Evolutionary conservation across 2,888 invertebrate species (phyloP), one percentile per base, ranked within the genome.

Genomic region (Lypha dubia): DNA sequence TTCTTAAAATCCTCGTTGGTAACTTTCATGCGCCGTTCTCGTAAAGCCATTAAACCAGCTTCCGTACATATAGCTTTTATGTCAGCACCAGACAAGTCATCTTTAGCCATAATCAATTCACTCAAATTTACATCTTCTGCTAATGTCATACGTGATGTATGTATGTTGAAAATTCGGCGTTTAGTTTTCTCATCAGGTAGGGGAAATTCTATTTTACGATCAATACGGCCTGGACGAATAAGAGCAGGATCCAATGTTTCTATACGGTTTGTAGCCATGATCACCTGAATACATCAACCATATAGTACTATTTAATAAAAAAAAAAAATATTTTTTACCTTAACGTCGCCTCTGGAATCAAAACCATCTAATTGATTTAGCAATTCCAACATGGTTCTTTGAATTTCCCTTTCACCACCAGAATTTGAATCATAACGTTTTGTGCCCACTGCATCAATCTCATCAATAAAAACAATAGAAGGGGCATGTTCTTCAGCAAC

Each of bases 401-500:
- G 99, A 91, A 99, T 99, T 94, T 99, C 99, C 86, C 99, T 94
- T 92, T 99, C 99, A 81, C 99, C 99, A 49, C 99, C 99, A 70
- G 99, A 99, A 92, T 99, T 99, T 0, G 99, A 99, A 91, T 99
- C 99, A 91, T 99, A 99, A 91, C 98, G 95, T 93, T 99, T 99
- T 7, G 99, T 99, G 79, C 99, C 99, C 15, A 99, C 98, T 35
- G 99, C 99, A 94, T 99, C 99, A 89, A 99, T 99, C 94, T 99
- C 99, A 94, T 99, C 99, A 89, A 99, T 99, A 91, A 99, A 99
- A 13, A 99, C 99, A 92, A 99, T 99, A 1, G 99, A 99, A 0
- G 99, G 99, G 0, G 99, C 99, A 93, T 99, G 98, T 91, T 99
- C 99, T 91, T 99, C 99, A 0, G 99, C 99, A n/a, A 99, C 99